phyloP scores from a whole-genome alignment of 2,888 invertebrate genomes.

The Morpho achilles region DNA sequence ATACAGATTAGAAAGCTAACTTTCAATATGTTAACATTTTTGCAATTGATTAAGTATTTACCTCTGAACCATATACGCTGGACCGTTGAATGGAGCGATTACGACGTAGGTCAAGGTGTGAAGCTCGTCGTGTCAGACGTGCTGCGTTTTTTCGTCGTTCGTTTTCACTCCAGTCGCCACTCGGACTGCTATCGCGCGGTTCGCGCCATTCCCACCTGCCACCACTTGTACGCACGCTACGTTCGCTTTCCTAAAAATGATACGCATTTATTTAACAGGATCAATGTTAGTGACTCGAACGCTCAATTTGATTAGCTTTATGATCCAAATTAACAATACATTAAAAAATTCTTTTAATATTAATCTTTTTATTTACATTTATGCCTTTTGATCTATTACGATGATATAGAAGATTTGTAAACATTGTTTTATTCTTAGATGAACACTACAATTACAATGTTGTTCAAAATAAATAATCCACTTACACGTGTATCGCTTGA shows the following conservation, averaged over 20 bases:
- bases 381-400: no score
- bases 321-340: no score
- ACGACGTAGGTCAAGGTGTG: slow-evolving; percentile 63
- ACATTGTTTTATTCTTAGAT: no score
- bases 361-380: no score
- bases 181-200: slow-evolving; percentile 56
- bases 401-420: no score
- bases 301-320: no score
- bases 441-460: no score
- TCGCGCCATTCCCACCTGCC: slow-evolving; percentile 65
- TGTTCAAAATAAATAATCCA: slow-evolving; percentile 6
- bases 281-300: no score
- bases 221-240: slow-evolving; percentile 51
- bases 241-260: slow-evolving; percentile 57
- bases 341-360: no score
- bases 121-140: slow-evolving; percentile 60
- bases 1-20: no score
- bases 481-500: slow-evolving; percentile 83
- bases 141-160: slow-evolving; percentile 31
- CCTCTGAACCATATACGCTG: slow-evolving; percentile 64
- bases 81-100: slow-evolving; percentile 45
- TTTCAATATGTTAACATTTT: no score
- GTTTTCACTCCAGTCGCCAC: slow-evolving; percentile 54
- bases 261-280: no score
- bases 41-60: slow-evolving; percentile 10